Percentiles rank a stretch among this genome's conserved stretches.
Conservation (phyloP, 2,888 invertebrate species). For the Thumatha senex region DNA sequence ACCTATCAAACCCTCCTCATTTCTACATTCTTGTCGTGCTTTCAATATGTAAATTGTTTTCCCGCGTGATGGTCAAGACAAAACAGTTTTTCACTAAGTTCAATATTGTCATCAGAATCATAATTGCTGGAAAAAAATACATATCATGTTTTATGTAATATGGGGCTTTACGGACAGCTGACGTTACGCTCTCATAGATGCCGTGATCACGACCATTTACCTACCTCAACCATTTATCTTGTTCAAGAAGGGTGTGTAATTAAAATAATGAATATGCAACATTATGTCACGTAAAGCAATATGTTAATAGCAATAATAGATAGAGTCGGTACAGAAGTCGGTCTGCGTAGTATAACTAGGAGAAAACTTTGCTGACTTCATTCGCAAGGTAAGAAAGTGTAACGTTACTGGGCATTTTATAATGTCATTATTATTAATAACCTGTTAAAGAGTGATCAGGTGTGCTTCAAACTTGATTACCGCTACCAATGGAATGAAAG, state of each 20-base stretch:
- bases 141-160: conserved; percentile 16
- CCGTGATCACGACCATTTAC: conserved; percentile 47
- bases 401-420: conserved; percentile 25
- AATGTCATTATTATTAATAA: conserved; percentile 34
- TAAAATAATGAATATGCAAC: conserved; percentile 53
- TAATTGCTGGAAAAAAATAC: conserved; percentile 21
- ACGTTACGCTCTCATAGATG: conserved; percentile 34
- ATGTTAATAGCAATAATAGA: conserved; percentile 42
- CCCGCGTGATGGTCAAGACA: conserved; percentile 48
- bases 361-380: conserved; percentile 25
- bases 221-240: conserved; percentile 63
- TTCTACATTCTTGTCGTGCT: conserved; percentile 50
- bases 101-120: conserved; percentile 31
- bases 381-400: conserved; percentile 9
- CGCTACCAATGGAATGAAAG: conserved; percentile 45
- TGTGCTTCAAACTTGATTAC: conserved; percentile 40
- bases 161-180: conserved; percentile 6
- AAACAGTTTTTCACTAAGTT: conserved; percentile 48
- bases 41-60: conserved; percentile 47
- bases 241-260: conserved; percentile 54
- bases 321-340: conserved; percentile 16
- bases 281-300: conserved; percentile 60
- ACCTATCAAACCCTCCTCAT: conserved; percentile 26
- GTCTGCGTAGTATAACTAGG: conserved; percentile 29
- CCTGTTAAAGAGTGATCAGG: conserved; percentile 38